phyloP scores from a whole-genome alignment of 2,113 vertebrate species.

The Vanacampus margaritifer region DNA sequence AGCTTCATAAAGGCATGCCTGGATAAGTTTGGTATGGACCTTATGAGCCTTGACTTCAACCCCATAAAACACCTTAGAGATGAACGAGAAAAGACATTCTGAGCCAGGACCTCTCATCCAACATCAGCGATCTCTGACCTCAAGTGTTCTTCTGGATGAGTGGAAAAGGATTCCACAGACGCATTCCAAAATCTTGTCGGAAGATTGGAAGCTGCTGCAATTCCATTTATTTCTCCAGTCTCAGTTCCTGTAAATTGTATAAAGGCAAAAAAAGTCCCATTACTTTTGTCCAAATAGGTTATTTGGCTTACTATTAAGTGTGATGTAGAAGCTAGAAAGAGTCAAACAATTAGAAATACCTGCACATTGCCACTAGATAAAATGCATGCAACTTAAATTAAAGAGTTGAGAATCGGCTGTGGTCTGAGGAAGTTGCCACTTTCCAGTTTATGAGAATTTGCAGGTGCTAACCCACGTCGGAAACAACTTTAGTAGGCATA shows the following conservation, averaged over 20 bases:
- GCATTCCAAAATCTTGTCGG: not conserved
- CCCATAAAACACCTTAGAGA: not conserved
- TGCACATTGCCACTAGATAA: not conserved
- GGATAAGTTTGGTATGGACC: not conserved
- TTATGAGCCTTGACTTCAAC: not conserved
- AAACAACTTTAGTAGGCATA: not conserved
- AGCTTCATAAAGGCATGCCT: not conserved
- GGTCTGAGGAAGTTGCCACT: constrained; percentile 12
- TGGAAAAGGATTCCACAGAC: not conserved
- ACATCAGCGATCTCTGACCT: not conserved
- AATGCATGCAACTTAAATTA: constrained; percentile 11
- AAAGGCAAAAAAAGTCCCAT: not conserved
- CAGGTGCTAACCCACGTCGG: not conserved
- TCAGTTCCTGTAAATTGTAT: not conserved
- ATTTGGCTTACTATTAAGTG: not conserved
- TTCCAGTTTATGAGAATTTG: constrained; percentile 4
- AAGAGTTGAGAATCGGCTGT: constrained; percentile 22
- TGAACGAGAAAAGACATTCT: not conserved
- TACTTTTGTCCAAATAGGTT: not conserved
- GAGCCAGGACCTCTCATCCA: not conserved
- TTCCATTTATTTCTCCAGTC: not conserved
- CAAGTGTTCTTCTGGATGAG: not conserved
- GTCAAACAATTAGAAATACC: constrained; percentile 19
- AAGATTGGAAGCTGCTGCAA: not conserved
- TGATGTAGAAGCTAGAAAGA: not conserved